These are phyloP conservation scores for Rhopalosiphum maidis DNA, from an alignment of 1,140 invertebrate genomes.

Conservation along the genomic window DNA sequence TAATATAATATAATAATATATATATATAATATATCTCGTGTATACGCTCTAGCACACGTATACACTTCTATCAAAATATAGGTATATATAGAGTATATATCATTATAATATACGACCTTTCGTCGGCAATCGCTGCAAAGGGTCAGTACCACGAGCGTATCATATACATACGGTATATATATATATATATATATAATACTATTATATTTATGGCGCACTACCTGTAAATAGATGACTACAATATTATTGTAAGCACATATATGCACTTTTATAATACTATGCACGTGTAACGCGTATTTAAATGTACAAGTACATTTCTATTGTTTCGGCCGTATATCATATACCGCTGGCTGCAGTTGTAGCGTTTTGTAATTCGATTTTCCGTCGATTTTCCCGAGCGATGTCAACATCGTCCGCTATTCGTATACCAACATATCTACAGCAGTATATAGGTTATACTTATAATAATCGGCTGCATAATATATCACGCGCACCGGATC, in stretches of 20 bases:
- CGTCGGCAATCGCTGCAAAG: background rate
- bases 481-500: background rate
- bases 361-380: background rate
- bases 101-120: background rate
- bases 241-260: background rate
- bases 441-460: no score
- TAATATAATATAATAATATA: background rate
- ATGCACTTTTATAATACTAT: background rate
- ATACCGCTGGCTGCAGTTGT: background rate
- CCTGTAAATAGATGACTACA: background rate
- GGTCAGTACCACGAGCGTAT: background rate
- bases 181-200: background rate
- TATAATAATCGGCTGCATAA: background rate
- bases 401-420: background rate
- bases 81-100: background rate
- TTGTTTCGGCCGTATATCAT: constrained; percentile 18
- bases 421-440: no score
- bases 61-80: background rate
- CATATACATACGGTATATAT: background rate
- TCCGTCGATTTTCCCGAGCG: background rate
- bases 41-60: background rate
- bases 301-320: background rate
- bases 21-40: background rate
- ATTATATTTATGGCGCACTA: background rate
- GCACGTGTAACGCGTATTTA: background rate